Base-by-base conservation (phyloP, 2,888 invertebrate species). In the Lapara coniferarum region DNA sequence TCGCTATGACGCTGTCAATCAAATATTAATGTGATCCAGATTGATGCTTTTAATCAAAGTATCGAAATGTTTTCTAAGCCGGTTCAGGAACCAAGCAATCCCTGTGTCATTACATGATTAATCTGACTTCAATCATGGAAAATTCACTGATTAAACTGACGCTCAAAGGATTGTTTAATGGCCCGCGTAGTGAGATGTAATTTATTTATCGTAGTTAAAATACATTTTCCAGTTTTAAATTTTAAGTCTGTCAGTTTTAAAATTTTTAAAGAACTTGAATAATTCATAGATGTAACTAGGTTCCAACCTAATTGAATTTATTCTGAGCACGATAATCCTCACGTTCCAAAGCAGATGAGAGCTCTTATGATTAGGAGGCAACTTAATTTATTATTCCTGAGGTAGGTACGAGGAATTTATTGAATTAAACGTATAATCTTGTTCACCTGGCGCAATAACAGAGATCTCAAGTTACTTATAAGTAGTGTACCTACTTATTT, bases 311-410 rank as follows among this genome's bases (percentile, higher is more conserved):
- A 52, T 66, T 10, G 46, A 67, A 37, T 67, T 56, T 49, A 46
- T 25, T 19, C 56, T 7, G 19, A 56, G 67, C 46, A 44, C 19
- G n/a, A 66, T 52, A 53, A 66, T 30, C 25, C 44, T 12, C 56
- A 67, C 56, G 44, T 55, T 46, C 16, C 19, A 55, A 12, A 46
- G 25, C 46, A 55, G 67, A 56, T 56, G 46, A 67, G 67, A 56
- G 56, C 67, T 67, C 55, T 44, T 53, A 66, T 56, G 46, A 67
- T 56, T 55, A 67, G 56, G 19, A 56, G 67, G 16, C 19, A 56
- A 67, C 19, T 56, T 67, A 53, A 66, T 37, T 37, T 37, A 37
- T 66, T 66, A 56, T 56, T 56, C 44, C 8, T 19, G 16, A 19
- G 49, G 46, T 25, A 49, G 19, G 63, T 25, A 49, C 49, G 46